A percentile compares a stretch with the other conserved stretches of the same genome.
Evolutionary conservation across 2,113 vertebrate species (phyloP).

Genomic region (Psophia crepitans): DNA sequence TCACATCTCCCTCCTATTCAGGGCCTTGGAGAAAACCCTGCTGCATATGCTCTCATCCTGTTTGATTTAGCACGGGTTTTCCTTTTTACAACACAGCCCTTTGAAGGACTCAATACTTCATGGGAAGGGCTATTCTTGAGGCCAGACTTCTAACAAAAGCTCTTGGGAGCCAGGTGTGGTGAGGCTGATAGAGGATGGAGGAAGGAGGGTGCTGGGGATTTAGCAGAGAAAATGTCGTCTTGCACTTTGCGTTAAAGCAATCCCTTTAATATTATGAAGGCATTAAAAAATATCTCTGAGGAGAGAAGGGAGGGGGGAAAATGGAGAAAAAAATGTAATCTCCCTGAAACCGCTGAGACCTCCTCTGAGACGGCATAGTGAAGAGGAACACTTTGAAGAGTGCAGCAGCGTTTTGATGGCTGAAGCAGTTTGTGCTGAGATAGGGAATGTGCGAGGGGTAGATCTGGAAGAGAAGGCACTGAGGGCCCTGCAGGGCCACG

Average conservation of each 20-base stretch:
- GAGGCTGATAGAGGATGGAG: slow-evolving; percentile 16
- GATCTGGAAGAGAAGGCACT: neutral
- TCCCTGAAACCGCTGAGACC: slow-evolving; percentile 12
- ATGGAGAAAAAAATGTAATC: neutral
- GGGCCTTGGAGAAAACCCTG: slow-evolving; percentile 54
- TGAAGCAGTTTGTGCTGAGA: slow-evolving; percentile 7
- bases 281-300: slow-evolving; percentile 9
- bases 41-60: slow-evolving; percentile 14
- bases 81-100: neutral
- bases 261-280: slow-evolving; percentile 20
- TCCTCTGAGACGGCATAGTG: neutral
- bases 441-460: neutral
- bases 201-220: neutral
- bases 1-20: neutral
- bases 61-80: neutral
- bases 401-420: neutral
- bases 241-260: slow-evolving; percentile 7
- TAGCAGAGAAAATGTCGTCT: neutral
- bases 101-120: neutral
- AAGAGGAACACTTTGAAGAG: slow-evolving; percentile 43
- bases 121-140: neutral
- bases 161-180: slow-evolving; percentile 32
- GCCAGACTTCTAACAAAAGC: neutral
- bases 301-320: neutral
- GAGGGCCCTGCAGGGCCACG: neutral